Evolutionary conservation across 2,797 vertebrate species (phyloP).

Genomic region (Paramormyrops hopkinsi): DNA sequence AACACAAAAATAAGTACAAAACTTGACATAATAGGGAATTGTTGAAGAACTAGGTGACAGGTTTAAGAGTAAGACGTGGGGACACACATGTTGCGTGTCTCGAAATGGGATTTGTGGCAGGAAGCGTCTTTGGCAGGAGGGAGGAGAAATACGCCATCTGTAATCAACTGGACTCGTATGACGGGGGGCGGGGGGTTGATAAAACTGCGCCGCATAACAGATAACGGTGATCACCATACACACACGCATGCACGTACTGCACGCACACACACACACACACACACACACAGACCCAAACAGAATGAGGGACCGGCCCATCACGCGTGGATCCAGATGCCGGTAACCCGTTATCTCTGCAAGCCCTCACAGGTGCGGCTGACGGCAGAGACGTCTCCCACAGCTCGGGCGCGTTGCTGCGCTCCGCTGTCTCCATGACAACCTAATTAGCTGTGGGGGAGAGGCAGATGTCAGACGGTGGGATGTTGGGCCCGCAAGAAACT

Average conservation of each 20-base stretch:
- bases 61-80: neutral
- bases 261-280: neutral
- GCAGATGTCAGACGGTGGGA: constrained; percentile 23
- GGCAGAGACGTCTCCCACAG: constrained; percentile 37
- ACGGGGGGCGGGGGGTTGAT: neutral
- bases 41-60: neutral
- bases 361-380: constrained; percentile 37
- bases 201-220: neutral
- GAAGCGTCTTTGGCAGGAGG: neutral
- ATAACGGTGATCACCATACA: neutral
- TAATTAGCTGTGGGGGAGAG: constrained; percentile 27
- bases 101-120: neutral
- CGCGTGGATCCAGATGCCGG: neutral
- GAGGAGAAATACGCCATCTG: neutral
- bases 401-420: constrained; percentile 38
- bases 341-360: constrained; percentile 6
- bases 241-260: neutral
- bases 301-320: neutral
- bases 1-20: neutral
- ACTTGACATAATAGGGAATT: neutral
- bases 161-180: neutral
- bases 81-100: neutral
- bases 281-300: neutral
- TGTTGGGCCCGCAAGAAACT: neutral
- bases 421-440: constrained; percentile 40